Evolutionary conservation across 1,140 invertebrate species (phyloP).

Genomic region (Zaprionus ornatus): DNA sequence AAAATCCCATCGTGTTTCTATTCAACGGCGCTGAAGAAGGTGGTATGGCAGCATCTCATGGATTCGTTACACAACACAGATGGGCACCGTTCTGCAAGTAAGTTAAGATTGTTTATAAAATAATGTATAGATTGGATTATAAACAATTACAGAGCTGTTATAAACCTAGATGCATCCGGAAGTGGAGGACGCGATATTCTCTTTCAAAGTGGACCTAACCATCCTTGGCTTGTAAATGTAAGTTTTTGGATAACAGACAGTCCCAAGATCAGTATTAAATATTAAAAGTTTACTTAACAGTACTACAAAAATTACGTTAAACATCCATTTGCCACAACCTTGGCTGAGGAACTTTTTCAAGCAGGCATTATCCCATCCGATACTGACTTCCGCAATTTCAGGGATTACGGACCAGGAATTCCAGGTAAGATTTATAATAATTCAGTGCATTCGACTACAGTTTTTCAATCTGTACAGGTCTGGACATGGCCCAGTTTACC

Average conservation of each 20-base stretch:
- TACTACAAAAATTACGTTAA: constrained; percentile 91
- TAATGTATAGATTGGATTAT: constrained; percentile 86
- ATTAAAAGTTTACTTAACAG: constrained; percentile 86
- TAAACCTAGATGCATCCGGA: constrained; percentile 97
- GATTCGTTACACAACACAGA: constrained; percentile 90
- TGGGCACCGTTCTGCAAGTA: constrained; percentile 87
- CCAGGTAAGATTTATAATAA: constrained; percentile 63
- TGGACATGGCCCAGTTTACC: constrained; percentile 95
- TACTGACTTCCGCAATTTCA: constrained; percentile 94
- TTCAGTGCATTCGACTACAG: not conserved
- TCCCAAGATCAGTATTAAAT: constrained; percentile 40
- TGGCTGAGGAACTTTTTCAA: constrained; percentile 93
- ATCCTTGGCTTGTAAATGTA: constrained; percentile 94
- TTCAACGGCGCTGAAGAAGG: constrained; percentile 94
- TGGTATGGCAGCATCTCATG: constrained; percentile 88
- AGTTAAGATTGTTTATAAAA: constrained; percentile 38
- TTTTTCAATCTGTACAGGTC: constrained; percentile 19
- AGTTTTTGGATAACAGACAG: constrained; percentile 85
- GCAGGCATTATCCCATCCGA: constrained; percentile 93
- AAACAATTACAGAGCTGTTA: constrained; percentile 91
- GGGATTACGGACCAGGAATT: constrained; percentile 88
- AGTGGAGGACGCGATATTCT: constrained; percentile 96
- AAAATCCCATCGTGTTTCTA: constrained; percentile 88
- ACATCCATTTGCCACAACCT: constrained; percentile 91
- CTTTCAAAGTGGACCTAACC: constrained; percentile 96